Conservation (phyloP, 2,888 invertebrate species). For the Pristionchus fissidentatus region DNA sequence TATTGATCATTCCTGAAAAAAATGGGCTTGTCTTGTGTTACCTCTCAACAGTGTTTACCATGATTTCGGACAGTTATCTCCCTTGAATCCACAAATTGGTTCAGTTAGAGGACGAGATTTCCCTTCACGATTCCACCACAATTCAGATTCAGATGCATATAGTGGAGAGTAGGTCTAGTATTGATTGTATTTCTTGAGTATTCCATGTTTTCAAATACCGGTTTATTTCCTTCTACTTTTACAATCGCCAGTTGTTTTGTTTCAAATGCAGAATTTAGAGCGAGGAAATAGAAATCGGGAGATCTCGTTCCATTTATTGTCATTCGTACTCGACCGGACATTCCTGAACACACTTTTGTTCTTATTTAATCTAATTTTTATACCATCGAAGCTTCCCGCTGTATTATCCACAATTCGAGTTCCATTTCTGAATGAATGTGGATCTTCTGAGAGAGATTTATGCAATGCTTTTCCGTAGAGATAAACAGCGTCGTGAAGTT, state of each 20-base stretch:
- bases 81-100: constrained; percentile 34
- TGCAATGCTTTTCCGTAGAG: constrained; percentile 59
- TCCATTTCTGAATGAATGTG: constrained; percentile 53
- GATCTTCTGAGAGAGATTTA: constrained; percentile 53
- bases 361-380: neutral
- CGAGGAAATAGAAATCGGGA: constrained; percentile 51
- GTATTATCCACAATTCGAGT: constrained; percentile 51
- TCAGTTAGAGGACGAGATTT: constrained; percentile 25
- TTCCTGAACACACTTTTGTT: neutral
- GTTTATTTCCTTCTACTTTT: neutral
- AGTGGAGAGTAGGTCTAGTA: neutral
- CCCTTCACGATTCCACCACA: constrained; percentile 45
- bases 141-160: neutral
- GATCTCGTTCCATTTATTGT: constrained; percentile 48
- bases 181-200: neutral
- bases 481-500: constrained; percentile 62
- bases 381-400: constrained; percentile 53
- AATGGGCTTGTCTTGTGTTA: neutral
- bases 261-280: constrained; percentile 16
- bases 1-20: constrained; percentile 1
- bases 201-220: neutral
- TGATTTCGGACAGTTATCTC: constrained; percentile 26
- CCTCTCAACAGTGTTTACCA: neutral
- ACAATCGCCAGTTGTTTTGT: neutral
- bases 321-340: constrained; percentile 49